Conservation (phyloP, 2,888 invertebrate species). For the Blomia tropicalis region DNA sequence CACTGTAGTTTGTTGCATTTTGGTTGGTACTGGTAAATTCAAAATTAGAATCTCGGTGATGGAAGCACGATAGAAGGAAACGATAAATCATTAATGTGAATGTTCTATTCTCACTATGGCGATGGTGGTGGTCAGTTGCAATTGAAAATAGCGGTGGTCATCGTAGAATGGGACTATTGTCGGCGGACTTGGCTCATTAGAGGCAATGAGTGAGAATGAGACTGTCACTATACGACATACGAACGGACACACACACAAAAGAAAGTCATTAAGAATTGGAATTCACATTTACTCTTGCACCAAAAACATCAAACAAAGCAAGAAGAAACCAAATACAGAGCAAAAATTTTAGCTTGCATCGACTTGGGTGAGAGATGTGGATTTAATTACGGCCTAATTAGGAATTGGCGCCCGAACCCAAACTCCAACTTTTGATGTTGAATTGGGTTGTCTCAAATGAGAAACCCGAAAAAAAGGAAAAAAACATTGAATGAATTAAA, state of each 20-base stretch:
- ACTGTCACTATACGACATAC: no score
- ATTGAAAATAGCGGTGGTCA: no score
- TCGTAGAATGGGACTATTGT: no score
- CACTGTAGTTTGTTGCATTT: no score
- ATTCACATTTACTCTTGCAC: neutral
- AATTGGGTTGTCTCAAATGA: no score
- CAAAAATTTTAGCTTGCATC: neutral
- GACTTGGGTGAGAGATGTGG: neutral
- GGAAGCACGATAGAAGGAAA: neutral
- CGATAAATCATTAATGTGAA: constrained; percentile 7
- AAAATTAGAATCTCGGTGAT: constrained; percentile 12
- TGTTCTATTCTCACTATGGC: neutral
- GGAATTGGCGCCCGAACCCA: neutral
- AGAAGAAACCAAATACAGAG: neutral
- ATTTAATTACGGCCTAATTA: constrained; percentile 15
- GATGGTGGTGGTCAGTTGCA: neutral
- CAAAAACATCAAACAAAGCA: neutral
- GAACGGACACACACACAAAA: neutral
- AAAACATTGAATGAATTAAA: constrained; percentile 12
- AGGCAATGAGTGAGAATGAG: no score
- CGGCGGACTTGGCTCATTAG: constrained; percentile 7
- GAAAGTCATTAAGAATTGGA: constrained; percentile 15
- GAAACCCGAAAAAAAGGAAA: no score
- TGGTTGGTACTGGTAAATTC: no score
- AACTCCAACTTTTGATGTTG: neutral